Evolutionary conservation across 2,888 invertebrate species (phyloP).

Genomic region (Conchocele bisecta): DNA sequence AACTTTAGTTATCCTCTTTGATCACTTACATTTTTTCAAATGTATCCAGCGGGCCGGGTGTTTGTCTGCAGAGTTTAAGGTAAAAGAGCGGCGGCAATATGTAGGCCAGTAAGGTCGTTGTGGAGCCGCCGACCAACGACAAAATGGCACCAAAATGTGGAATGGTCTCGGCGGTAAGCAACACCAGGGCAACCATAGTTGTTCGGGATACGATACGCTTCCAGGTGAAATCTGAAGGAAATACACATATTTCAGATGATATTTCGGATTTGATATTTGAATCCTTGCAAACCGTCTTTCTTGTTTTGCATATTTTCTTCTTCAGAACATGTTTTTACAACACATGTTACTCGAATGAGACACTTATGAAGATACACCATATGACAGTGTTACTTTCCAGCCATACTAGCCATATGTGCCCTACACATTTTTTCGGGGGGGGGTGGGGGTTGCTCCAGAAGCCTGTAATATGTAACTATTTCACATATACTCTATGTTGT

Average conservation of each 20-base stretch:
- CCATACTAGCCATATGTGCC: no score
- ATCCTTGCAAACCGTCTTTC: neutral
- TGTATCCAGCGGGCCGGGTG: no score
- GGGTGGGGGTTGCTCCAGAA: no score
- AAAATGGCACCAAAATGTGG: constrained; percentile 94
- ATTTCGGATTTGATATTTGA: neutral
- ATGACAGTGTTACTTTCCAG: no score
- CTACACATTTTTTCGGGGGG: no score
- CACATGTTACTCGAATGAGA: neutral
- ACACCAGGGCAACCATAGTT: constrained; percentile 87
- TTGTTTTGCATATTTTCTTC: neutral
- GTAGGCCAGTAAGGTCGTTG: constrained; percentile 92
- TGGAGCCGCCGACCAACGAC: constrained; percentile 92
- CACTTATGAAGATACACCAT: no score
- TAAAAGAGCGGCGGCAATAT: constrained; percentile 93
- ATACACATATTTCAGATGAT: neutral
- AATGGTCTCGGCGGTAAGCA: constrained; percentile 91
- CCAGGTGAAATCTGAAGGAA: constrained; percentile 88
- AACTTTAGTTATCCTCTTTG: no score
- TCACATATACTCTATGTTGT: no score
- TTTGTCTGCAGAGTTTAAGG: constrained; percentile 86
- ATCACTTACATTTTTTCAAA: no score
- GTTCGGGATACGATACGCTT: constrained; percentile 89
- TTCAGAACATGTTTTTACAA: neutral
- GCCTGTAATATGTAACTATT: no score